A percentile compares a stretch with the other conserved stretches of the same genome.
Conservation (phyloP, 1,140 invertebrate genomes). For the Pseudachorutes palmiensis region DNA sequence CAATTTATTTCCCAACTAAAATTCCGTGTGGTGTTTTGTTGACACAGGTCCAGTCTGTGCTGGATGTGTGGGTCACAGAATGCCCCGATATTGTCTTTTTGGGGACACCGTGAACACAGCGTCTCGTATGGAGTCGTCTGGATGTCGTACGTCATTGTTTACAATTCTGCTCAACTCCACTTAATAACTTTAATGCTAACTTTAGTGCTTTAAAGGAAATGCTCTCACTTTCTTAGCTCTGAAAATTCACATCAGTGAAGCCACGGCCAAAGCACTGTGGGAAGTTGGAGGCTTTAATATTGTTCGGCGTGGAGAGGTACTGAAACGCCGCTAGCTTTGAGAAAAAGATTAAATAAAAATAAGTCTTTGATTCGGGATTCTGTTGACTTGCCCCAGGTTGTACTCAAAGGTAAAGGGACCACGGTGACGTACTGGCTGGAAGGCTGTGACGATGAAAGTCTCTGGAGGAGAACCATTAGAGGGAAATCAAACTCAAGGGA, state of each 20-base stretch:
- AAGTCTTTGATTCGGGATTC: background rate
- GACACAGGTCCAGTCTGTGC: slow-evolving; percentile 47
- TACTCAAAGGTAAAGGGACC: slow-evolving; percentile 80
- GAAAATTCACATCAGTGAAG: slow-evolving; percentile 79
- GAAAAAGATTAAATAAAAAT: background rate
- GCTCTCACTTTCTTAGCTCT: slow-evolving; percentile 62
- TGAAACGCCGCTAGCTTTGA: background rate
- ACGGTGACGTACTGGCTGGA: slow-evolving; percentile 85
- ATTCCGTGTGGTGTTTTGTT: too few relatives aligned
- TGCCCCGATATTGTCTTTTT: slow-evolving; percentile 83
- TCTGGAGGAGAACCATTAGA: slow-evolving; percentile 29
- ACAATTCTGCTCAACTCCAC: background rate
- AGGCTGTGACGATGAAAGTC: slow-evolving; percentile 54
- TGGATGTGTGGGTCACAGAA: slow-evolving; percentile 79
- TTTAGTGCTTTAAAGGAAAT: background rate
- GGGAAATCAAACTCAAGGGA: slow-evolving; percentile 23
- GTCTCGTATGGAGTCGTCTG: slow-evolving; percentile 86
- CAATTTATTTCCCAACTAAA: too few relatives aligned
- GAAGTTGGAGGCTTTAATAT: slow-evolving; percentile 70
- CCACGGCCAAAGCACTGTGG: slow-evolving; percentile 72
- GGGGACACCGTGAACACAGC: slow-evolving; percentile 90
- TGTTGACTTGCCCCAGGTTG: slow-evolving; percentile 49
- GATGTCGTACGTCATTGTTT: slow-evolving; percentile 51
- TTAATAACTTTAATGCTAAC: background rate
- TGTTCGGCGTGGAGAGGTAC: slow-evolving; percentile 65